Evolutionary conservation across 2,113 vertebrate genomes (phyloP), one percentile per base, ranked within the genome.

Genomic region (Laticauda laticaudata): DNA sequence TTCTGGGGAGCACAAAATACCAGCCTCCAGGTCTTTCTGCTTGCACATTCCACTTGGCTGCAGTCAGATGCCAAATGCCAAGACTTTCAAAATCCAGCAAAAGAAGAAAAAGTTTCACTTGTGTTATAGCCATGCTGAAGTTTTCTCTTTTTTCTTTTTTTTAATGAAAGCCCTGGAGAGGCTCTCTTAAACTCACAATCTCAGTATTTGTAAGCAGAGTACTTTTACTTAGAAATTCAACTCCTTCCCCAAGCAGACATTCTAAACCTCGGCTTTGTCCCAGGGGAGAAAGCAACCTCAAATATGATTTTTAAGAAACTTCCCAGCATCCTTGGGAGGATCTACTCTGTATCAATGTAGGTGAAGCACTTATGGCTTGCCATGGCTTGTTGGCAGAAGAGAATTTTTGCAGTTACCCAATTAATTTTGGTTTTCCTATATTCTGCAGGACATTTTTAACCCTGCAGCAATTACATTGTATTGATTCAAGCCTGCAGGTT

Each of bases 201-300:
- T 89, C 94, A 94, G 94, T 95, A 95, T 96, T 96, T 96, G 95
- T 93, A 96, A 95, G 95, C 93, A 94, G 94, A 96, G 86, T 93
- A 94, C 96, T 97, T 97, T 95, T 95, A 93, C 95, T 97, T 94
- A 93, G 95, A 94, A 96, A 95, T 97, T 95, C 95, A 86, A 51
- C 93, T 95, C 94, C 94, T 94, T 94, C 94, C 88, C 86, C 0
- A 0, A 95, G 88, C 75, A 96, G 93, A 94, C 96, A 45, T 94
- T 95, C 94, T 94, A 96, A 96, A 94, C 94, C 94, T 88, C 75
- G 1, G 91, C 94, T 81, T 90, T 91, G 94, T 90, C 96, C 96
- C 89, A 75, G 96, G 94, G 95, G 89, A 95, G 59, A 26, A 53
- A 93, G 56, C 89, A 96, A 87, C 89, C 95, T 95, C 89, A 94